Percentiles rank a stretch among this genome's conserved stretches.
These are phyloP conservation scores for Chymomyza procnemis DNA, from an alignment of 2,888 invertebrate species.

Conservation along the genomic window DNA sequence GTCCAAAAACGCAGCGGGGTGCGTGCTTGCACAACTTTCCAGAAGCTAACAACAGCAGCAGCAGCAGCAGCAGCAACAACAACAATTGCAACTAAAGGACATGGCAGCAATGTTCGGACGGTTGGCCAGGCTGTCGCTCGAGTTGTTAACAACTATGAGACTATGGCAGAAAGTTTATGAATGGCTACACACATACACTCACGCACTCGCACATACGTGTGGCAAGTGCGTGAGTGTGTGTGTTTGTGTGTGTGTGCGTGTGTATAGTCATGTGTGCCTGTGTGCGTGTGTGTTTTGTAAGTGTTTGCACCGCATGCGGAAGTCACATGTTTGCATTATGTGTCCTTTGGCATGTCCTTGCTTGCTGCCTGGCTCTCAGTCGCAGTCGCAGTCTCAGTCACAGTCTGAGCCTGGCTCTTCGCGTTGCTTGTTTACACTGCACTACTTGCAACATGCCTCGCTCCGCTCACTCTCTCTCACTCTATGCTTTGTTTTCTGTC, in stretches of 20 bases:
- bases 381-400: too few relatives aligned
- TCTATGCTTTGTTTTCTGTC: neutral
- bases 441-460: slow-evolving; percentile 32
- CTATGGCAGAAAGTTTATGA: slow-evolving; percentile 69
- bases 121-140: slow-evolving; percentile 47
- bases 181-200: slow-evolving; percentile 31
- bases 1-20: slow-evolving; percentile 35
- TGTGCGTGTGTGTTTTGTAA: slow-evolving; percentile 45
- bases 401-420: slow-evolving; percentile 11
- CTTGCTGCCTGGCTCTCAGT: slow-evolving; percentile 7
- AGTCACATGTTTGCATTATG: slow-evolving; percentile 74
- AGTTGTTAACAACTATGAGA: slow-evolving; percentile 74
- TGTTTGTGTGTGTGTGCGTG: slow-evolving; percentile 4
- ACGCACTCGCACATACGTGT: too few relatives aligned
- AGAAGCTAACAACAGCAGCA: slow-evolving; percentile 71
- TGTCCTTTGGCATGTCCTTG: slow-evolving; percentile 74
- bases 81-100: slow-evolving; percentile 57
- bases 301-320: slow-evolving; percentile 74
- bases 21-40: slow-evolving; percentile 23
- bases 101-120: slow-evolving; percentile 13
- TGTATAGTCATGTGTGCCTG: slow-evolving; percentile 9
- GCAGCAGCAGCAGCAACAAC: slow-evolving; percentile 52
- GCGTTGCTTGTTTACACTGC: slow-evolving; percentile 59
- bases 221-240: slow-evolving; percentile 11
- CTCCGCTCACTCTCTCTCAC: neutral